Evolutionary conservation across 2,888 invertebrate species (phyloP).

Genomic region (Perdita meconis): DNA sequence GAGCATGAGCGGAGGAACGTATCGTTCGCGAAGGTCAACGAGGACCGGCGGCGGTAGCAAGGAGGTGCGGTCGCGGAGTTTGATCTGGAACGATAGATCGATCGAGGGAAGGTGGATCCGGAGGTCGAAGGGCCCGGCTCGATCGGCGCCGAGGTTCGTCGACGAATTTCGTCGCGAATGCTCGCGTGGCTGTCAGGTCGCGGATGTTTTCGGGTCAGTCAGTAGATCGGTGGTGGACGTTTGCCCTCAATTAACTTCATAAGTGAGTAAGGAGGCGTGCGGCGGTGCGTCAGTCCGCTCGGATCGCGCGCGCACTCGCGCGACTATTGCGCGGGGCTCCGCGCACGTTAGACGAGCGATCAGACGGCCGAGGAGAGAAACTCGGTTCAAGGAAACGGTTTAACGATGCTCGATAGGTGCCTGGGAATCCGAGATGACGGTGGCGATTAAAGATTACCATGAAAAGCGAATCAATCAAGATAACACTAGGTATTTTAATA

Average conservation of each 20-base stretch:
- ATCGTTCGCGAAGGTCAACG: conserved; percentile 60
- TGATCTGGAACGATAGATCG: conserved; percentile 7
- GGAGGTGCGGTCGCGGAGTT: conserved; percentile 8
- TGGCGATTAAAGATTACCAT: no score
- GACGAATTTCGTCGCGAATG: conserved; percentile 18
- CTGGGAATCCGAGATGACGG: no score
- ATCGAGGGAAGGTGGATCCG: not conserved
- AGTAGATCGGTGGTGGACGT: conserved; percentile 81
- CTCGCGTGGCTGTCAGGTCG: conserved; percentile 11
- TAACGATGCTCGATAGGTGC: not conserved
- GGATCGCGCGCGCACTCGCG: conserved; percentile 59
- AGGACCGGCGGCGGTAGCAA: conserved; percentile 18
- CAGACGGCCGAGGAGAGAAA: not conserved
- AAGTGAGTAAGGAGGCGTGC: conserved; percentile 84
- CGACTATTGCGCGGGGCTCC: not conserved
- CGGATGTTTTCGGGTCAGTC: conserved; percentile 81
- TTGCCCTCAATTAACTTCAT: conserved; percentile 84
- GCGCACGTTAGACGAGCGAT: not conserved
- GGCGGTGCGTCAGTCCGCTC: conserved; percentile 75
- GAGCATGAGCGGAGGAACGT: conserved; percentile 31
- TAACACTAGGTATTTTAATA: no score
- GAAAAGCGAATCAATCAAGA: no score
- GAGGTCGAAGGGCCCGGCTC: not conserved
- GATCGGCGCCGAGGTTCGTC: not conserved
- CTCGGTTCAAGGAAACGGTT: not conserved